Conservation (phyloP, 2,888 invertebrate genomes). For the Ophioninae sp. region DNA sequence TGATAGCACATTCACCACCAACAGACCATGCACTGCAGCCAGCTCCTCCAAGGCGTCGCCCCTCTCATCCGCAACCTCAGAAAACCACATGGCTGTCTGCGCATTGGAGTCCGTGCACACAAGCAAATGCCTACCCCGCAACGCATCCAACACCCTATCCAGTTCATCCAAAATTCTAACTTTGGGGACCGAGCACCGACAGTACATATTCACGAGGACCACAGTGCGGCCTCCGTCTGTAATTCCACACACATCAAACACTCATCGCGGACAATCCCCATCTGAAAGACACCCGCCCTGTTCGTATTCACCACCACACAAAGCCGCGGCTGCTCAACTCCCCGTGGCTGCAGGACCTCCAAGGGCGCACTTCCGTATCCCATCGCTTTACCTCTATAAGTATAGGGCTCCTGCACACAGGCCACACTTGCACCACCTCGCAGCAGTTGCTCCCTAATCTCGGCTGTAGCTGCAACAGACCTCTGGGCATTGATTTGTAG, state of each 20-base stretch:
- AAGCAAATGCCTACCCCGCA: too few relatives aligned
- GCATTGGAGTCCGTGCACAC: too few relatives aligned
- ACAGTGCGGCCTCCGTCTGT: not conserved
- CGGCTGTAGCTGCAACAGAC: not conserved
- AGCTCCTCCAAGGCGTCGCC: too few relatives aligned
- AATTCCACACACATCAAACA: not conserved
- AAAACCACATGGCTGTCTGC: too few relatives aligned
- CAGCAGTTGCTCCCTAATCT: not conserved
- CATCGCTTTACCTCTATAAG: not conserved
- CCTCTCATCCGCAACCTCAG: too few relatives aligned
- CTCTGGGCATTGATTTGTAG: slow-evolving; percentile 2
- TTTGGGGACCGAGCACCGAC: too few relatives aligned
- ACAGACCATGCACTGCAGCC: too few relatives aligned
- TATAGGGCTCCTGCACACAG: not conserved
- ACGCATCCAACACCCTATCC: too few relatives aligned
- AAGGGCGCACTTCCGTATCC: not conserved
- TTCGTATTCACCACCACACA: not conserved
- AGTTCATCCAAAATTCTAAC: too few relatives aligned
- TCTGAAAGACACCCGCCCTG: not conserved
- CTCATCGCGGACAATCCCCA: not conserved
- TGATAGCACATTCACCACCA: too few relatives aligned
- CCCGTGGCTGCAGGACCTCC: not conserved
- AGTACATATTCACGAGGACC: too few relatives aligned
- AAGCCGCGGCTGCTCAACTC: not conserved
- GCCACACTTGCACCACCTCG: not conserved